Evolutionary conservation across 2,888 invertebrate genomes (phyloP), one percentile per base, ranked within the genome.

Genomic region (Mellilla xanthometata): DNA sequence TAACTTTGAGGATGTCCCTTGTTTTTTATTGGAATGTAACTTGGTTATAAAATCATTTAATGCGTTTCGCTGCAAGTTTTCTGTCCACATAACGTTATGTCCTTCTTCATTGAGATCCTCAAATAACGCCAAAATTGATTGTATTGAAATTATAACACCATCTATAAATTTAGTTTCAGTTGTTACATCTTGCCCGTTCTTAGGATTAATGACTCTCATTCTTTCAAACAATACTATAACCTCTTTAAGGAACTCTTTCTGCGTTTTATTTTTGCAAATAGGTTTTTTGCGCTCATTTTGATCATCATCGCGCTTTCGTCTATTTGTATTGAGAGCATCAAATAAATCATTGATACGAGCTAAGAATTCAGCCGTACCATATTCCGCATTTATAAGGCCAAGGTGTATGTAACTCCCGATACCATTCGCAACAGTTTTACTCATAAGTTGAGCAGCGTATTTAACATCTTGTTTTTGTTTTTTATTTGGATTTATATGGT

Each of bases 341-440:
- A 39, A 53, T 12, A 64, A 23, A 34, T 52, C 44, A 34, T 49
- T 50, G 28, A 64, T 44, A 7, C 44, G 52, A 6, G 36, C 35
- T n/a, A 64, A 49, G 27, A 52, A 60, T 19, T 55, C 40, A 6
- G 49, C 57, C 2, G 65, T 61, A 11, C 49, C 53, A 8, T 9
- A 35, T 6, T 52, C 60, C 0, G 42, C 27, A 28, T 47, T 35
- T 2, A 52, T 46, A 11, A 63, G 15, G 0, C 48, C 49, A 23
- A 56, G 47, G 8, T 58, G 32, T 1, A 55, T 33, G 24, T 51
- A 60, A 0, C 50, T 43, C 4, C 42, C 36, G 2, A 65, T 33
- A 4, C 62, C 65, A 2, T 52, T 44, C 0, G 63, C 65, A 0
- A 62, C 62, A 12, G 44, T 39, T 7, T 32, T 47, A 13, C 58